Evolutionary conservation across 2,797 vertebrate species (phyloP).

Genomic region (Psittacula derbiana): DNA sequence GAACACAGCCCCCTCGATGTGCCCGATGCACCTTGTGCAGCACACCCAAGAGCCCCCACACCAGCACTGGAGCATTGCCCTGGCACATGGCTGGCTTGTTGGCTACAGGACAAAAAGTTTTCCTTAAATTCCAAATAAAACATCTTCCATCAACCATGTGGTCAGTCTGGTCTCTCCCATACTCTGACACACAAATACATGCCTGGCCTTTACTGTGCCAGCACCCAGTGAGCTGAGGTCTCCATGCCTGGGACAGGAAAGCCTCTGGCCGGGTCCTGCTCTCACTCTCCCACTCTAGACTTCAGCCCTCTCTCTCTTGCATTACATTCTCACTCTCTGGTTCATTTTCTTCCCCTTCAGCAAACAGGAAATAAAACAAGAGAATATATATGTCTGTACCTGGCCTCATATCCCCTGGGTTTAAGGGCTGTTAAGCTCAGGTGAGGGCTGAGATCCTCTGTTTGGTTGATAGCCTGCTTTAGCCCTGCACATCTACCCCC

Average conservation of each 20-base stretch:
- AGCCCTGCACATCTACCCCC: not conserved
- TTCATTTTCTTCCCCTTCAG: not conserved
- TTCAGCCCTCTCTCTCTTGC: not conserved
- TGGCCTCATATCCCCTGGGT: not conserved
- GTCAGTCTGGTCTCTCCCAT: not conserved
- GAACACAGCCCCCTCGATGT: rapidly evolving
- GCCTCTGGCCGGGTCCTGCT: not conserved
- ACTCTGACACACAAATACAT: no score
- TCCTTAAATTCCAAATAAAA: not conserved
- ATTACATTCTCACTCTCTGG: not conserved
- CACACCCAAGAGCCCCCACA: not conserved
- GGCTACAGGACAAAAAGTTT: not conserved
- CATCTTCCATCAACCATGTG: not conserved
- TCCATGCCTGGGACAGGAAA: not conserved
- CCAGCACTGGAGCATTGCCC: not conserved
- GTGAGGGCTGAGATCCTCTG: not conserved
- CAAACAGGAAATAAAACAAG: not conserved
- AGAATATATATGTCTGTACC: not conserved
- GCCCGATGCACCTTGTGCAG: rapidly evolving
- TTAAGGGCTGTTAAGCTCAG: not conserved
- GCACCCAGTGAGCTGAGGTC: rapidly evolving
- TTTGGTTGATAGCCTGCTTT: not conserved
- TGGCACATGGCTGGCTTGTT: not conserved
- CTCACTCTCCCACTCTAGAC: not conserved
- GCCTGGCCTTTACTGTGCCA: not conserved